Evolutionary conservation across 2,888 invertebrate species (phyloP).

Genomic region (Folsomia manolachei): DNA sequence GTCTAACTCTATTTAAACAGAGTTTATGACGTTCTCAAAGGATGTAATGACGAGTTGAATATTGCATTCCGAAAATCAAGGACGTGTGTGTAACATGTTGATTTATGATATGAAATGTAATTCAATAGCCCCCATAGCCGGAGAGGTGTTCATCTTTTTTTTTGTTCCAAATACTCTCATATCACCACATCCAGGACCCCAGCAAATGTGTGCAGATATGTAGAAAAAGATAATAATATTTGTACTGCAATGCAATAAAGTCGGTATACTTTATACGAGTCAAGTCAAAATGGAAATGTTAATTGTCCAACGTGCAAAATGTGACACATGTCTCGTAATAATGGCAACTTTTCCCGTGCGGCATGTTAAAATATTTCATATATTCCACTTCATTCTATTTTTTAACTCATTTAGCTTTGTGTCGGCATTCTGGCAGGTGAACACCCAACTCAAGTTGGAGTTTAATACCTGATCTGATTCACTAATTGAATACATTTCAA

Average conservation of each 20-base stretch:
- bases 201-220: no score
- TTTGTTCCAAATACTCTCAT: background rate
- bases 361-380: background rate
- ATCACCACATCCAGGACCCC: background rate
- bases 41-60: background rate
- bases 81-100: background rate
- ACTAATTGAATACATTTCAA: no score
- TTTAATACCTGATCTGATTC: no score
- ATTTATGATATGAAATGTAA: background rate
- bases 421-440: background rate
- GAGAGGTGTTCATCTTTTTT: background rate
- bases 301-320: conserved; percentile 10
- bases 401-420: background rate
- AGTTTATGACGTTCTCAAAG: background rate
- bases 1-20: background rate
- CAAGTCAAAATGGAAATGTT: background rate
- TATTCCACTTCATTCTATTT: background rate
- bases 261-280: no score
- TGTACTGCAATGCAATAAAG: background rate
- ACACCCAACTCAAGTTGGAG: no score
- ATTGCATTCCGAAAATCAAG: background rate
- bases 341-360: no score
- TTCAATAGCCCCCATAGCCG: background rate
- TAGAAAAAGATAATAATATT: background rate
- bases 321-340: background rate